Conservation (phyloP, 2,888 invertebrate genomes). For the Dyspetes luteomarginatus region DNA sequence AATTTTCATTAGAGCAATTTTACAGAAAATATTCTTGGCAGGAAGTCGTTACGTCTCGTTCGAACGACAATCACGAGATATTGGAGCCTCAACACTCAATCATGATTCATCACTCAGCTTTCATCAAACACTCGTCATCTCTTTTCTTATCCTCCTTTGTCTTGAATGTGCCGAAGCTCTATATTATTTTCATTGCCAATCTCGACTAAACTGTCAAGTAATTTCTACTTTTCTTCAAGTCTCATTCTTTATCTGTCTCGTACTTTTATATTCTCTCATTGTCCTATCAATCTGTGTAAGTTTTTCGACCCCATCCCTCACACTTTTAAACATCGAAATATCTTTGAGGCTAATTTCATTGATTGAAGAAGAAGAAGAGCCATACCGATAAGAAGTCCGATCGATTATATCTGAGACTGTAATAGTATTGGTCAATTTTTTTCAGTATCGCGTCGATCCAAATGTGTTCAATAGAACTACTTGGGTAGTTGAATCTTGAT, state of each 20-base stretch:
- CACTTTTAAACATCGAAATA: too few species aligned
- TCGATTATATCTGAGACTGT: too few species aligned
- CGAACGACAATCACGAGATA: constrained; percentile 18
- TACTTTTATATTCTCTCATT: not conserved
- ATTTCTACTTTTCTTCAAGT: too few species aligned
- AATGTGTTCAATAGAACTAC: too few species aligned
- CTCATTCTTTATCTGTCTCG: too few species aligned
- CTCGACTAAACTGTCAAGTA: not conserved
- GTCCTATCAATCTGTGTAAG: not conserved
- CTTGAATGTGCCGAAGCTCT: not conserved
- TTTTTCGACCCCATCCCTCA: not conserved
- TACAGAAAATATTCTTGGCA: constrained; percentile 20
- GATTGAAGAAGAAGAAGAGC: too few species aligned
- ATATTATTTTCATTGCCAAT: constrained; percentile 25
- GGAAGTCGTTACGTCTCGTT: constrained; percentile 44
- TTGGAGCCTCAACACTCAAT: constrained; percentile 1
- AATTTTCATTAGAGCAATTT: constrained; percentile 16
- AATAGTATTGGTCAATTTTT: too few species aligned
- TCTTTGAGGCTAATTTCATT: too few species aligned
- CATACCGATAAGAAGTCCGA: too few species aligned
- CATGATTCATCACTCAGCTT: constrained; percentile 1
- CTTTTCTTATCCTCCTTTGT: not conserved
- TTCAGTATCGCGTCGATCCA: too few species aligned
- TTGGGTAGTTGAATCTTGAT: too few species aligned
- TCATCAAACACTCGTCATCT: constrained; percentile 5